A percentile compares a stretch with the other conserved stretches of the same genome.
phyloP scores from a whole-genome alignment of 2,113 vertebrate species.

The Madoqua kirkii region DNA sequence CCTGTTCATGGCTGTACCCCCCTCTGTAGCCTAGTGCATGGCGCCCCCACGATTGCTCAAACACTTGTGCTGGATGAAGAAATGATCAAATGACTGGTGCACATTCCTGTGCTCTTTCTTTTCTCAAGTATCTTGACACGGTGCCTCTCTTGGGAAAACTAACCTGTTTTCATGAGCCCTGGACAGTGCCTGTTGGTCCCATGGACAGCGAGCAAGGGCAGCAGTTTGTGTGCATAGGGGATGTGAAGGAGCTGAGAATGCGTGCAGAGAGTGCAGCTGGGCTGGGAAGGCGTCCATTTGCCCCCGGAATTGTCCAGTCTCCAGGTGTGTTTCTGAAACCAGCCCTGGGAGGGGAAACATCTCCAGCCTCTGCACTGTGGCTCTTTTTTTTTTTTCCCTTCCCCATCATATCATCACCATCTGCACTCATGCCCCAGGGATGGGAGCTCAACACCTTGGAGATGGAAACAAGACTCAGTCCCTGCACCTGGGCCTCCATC shows the following conservation, averaged over 20 bases:
- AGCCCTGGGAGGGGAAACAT: not conserved
- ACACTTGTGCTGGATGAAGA: not conserved
- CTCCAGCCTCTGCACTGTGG: not conserved
- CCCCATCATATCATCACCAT: not conserved
- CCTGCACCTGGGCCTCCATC: not conserved
- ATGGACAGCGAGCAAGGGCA: not conserved
- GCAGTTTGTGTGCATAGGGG: not conserved
- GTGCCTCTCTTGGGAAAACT: not conserved
- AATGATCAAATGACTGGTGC: no score
- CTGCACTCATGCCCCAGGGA: not conserved
- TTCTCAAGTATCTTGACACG: not conserved
- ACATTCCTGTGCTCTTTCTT: fast-evolving
- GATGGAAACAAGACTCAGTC: not conserved
- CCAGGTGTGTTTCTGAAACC: not conserved
- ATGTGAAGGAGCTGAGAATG: not conserved
- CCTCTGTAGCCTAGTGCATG: fast-evolving
- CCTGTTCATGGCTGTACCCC: not conserved
- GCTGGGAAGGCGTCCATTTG: fast-evolving
- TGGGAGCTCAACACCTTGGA: not conserved
- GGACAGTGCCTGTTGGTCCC: not conserved
- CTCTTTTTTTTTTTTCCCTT: fast-evolving
- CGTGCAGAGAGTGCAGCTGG: not conserved
- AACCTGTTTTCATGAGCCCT: not conserved
- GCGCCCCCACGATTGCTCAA: not conserved
- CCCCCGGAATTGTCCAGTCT: not conserved